These are phyloP conservation scores for Zoanthus sansibaricus DNA, from an alignment of 92 coral and sea anemone species.

Conservation along the genomic window DNA sequence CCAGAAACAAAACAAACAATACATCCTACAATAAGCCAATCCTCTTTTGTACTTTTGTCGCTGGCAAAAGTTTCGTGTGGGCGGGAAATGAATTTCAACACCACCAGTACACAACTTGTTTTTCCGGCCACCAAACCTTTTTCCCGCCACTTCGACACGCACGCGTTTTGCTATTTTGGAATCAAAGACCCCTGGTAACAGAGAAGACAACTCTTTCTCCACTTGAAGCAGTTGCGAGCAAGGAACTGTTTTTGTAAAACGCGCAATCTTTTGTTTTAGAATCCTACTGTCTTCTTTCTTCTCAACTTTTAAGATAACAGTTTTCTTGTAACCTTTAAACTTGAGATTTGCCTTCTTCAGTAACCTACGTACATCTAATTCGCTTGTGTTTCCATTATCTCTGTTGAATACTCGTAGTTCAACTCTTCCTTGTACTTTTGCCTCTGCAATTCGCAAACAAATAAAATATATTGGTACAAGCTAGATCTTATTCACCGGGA, in stretches of 20 bases:
- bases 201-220: conserved; percentile 22
- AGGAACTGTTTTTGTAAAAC: conserved; percentile 27
- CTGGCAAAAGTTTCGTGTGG: background rate
- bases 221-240: conserved; percentile 8
- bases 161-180: conserved; percentile 20
- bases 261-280: background rate
- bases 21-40: background rate
- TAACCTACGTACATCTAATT: background rate
- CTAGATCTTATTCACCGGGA: too few relatives aligned
- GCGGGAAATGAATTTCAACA: conserved; percentile 38
- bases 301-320: background rate
- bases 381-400: background rate
- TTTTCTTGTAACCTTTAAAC: conserved; percentile 8
- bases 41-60: background rate
- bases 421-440: conserved; percentile 7
- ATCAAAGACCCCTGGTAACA: conserved; percentile 20
- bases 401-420: conserved; percentile 21
- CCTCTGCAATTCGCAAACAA: background rate
- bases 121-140: conserved; percentile 8
- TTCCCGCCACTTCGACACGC: conserved; percentile 21
- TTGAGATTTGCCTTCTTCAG: conserved; percentile 13
- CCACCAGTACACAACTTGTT: background rate
- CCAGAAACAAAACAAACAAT: conserved; percentile 30
- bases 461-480: too few relatives aligned
- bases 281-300: background rate